A percentile compares a stretch with the other conserved stretches of the same genome.
These are phyloP conservation scores for Spialia ferax DNA, from an alignment of 2,888 invertebrate species.

Conservation along the genomic window DNA sequence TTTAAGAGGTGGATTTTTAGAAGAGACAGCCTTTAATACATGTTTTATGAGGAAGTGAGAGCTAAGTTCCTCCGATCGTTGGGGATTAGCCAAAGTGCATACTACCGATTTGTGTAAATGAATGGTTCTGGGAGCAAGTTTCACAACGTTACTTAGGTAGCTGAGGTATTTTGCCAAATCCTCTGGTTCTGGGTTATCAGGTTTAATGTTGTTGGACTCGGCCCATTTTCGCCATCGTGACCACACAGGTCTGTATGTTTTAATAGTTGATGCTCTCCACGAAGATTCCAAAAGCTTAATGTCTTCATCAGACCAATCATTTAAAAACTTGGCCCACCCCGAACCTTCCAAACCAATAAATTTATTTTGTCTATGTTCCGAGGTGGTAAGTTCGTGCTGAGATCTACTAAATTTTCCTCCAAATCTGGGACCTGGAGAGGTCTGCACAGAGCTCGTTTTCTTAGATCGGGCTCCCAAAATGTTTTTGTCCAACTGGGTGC, in stretches of 20 bases:
- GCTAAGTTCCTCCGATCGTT: not conserved
- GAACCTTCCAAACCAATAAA: slow-evolving; percentile 11
- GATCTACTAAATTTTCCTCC: not conserved
- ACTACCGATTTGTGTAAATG: slow-evolving; percentile 37
- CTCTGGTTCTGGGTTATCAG: not conserved
- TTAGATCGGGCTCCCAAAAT: not conserved
- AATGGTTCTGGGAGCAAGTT: slow-evolving; percentile 31
- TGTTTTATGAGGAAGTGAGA: slow-evolving; percentile 25
- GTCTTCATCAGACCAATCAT: not conserved
- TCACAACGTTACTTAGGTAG: slow-evolving; percentile 18
- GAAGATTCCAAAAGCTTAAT: not conserved
- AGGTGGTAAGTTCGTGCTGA: not conserved
- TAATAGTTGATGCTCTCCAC: not conserved
- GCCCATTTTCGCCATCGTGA: not conserved
- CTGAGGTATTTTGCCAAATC: slow-evolving; percentile 1
- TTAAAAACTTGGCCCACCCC: not conserved
- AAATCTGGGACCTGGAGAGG: not conserved
- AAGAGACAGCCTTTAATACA: not conserved
- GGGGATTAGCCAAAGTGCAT: slow-evolving; percentile 29
- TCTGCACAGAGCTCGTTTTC: not conserved
- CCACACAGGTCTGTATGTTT: not conserved
- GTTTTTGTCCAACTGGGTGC: not conserved
- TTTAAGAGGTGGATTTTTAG: not conserved
- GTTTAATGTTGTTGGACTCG: not conserved
- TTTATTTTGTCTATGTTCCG: not conserved